phyloP scores from a whole-genome alignment of 2,113 vertebrate species.

The Cottus gobio region DNA sequence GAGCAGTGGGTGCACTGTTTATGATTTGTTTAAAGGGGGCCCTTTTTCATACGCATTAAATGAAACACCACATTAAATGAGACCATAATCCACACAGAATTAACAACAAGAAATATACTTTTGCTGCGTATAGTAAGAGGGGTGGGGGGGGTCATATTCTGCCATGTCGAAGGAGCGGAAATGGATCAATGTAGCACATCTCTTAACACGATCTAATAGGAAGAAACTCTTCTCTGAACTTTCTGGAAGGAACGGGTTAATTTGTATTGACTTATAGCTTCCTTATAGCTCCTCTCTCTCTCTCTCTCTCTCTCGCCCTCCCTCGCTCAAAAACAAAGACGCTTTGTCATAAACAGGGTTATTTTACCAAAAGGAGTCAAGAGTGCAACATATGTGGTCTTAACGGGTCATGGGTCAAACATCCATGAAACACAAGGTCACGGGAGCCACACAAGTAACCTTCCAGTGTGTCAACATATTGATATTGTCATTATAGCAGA shows the following conservation, averaged over 20 bases:
- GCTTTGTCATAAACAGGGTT: slow-evolving; percentile 85
- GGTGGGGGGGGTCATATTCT: neutral
- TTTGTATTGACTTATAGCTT: slow-evolving; percentile 47
- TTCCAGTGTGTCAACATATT: slow-evolving; percentile 90
- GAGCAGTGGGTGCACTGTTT: slow-evolving; percentile 47
- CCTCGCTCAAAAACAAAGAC: slow-evolving; percentile 74
- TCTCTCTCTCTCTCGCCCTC: slow-evolving; percentile 17
- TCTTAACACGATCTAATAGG: no score
- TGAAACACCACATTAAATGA: slow-evolving; percentile 11
- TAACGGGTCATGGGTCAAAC: slow-evolving; percentile 90
- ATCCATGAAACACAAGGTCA: slow-evolving; percentile 89
- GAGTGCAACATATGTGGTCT: slow-evolving; percentile 88
- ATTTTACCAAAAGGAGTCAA: slow-evolving; percentile 83
- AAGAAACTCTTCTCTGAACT: neutral
- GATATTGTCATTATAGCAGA: slow-evolving; percentile 88
- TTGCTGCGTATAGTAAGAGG: neutral
- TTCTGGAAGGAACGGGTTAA: slow-evolving; percentile 13
- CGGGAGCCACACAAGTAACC: slow-evolving; percentile 84
- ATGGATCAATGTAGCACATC: neutral
- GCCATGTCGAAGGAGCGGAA: neutral
- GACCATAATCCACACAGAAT: neutral
- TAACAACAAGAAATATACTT: neutral
- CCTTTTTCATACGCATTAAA: slow-evolving; percentile 22
- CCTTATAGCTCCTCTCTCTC: slow-evolving; percentile 26
- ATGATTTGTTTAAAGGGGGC: slow-evolving; percentile 44